Conservation (phyloP, 1,140 invertebrate species). For the Pseudomyrmex sp. region DNA sequence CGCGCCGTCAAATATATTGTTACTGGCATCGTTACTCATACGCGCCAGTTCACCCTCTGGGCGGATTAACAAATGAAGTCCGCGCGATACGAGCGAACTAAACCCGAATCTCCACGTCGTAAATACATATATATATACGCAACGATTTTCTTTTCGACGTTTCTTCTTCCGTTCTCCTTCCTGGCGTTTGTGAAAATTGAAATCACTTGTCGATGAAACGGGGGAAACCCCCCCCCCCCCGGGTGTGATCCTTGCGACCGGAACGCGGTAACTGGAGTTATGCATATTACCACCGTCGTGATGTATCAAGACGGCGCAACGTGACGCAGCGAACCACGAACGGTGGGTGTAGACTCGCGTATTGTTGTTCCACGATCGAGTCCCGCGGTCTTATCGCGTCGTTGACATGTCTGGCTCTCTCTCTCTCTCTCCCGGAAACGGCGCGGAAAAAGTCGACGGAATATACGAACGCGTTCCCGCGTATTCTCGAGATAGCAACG, state of each 20-base stretch:
- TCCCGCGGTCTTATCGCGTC: constrained; percentile 35
- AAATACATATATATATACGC: constrained; percentile 1
- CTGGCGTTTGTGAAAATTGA: neutral
- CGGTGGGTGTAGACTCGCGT: constrained; percentile 55
- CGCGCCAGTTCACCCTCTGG: neutral
- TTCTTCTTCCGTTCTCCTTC: neutral
- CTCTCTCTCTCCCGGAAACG: constrained; percentile 7
- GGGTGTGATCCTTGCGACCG: too few relatives aligned
- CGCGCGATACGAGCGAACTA: constrained; percentile 20
- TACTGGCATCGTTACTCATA: constrained; percentile 11
- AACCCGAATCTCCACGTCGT: constrained; percentile 16
- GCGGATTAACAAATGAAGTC: constrained; percentile 25
- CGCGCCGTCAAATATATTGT: constrained; percentile 28
- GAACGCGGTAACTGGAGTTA: neutral
- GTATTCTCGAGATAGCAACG: constrained; percentile 1
- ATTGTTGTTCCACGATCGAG: constrained; percentile 42
- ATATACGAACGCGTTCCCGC: constrained; percentile 17
- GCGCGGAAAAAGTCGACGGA: constrained; percentile 6
- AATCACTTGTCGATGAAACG: neutral
- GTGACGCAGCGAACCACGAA: constrained; percentile 5
- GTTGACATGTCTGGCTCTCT: constrained; percentile 52
- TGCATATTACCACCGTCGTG: constrained; percentile 25
- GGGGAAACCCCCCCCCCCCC: too few relatives aligned
- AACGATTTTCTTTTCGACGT: neutral
- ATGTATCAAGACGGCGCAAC: constrained; percentile 34